These are phyloP conservation scores for Microtus montanus DNA, from an alignment of 2,113 vertebrate species.

Conservation along the genomic window DNA sequence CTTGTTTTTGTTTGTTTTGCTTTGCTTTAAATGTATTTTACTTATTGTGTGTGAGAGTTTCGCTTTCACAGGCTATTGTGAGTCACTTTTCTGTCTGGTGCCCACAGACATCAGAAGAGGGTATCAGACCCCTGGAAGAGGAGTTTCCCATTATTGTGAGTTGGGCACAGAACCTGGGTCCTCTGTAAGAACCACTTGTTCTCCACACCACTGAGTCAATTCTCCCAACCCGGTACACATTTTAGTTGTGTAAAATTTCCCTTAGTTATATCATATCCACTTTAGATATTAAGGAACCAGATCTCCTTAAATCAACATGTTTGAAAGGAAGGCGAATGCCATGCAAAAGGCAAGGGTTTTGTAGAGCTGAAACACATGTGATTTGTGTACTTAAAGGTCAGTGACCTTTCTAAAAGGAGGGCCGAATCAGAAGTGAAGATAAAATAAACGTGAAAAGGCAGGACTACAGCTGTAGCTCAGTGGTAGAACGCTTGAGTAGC, in stretches of 20 bases:
- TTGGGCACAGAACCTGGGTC: background rate
- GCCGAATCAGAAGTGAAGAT: background rate
- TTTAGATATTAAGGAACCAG: background rate
- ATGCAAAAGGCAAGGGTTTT: background rate
- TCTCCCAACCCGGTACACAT: background rate
- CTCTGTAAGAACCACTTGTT: background rate
- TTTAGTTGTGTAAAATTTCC: background rate
- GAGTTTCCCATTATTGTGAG: background rate
- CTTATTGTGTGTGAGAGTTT: background rate
- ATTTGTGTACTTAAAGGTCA: background rate
- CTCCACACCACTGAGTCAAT: background rate
- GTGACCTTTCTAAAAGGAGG: background rate
- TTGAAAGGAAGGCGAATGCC: conserved; percentile 10
- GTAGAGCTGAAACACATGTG: background rate
- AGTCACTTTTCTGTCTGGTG: background rate
- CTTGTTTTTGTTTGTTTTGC: background rate
- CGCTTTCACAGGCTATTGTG: background rate
- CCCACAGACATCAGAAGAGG: background rate
- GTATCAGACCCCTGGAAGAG: no score
- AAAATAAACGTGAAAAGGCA: conserved; percentile 7
- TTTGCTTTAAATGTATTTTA: background rate
- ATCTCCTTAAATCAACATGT: background rate
- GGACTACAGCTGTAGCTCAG: background rate
- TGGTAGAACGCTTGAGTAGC: no score
- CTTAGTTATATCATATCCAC: background rate